Conservation (phyloP, 2,888 invertebrate species). For the Tetrapedia diversipes region DNA sequence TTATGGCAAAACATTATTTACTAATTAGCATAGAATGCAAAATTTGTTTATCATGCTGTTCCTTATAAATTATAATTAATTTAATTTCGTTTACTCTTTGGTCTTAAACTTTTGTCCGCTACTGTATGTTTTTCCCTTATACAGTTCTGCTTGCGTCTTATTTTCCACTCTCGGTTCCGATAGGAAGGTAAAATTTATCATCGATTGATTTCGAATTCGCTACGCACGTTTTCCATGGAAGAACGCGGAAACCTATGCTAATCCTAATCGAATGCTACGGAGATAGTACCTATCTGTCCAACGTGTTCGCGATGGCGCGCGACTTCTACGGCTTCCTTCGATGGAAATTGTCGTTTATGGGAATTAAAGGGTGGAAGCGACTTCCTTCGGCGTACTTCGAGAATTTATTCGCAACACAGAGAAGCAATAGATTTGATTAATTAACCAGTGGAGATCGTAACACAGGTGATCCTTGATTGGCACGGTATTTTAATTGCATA, state of each 20-base stretch:
- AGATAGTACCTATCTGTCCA: conserved; percentile 40
- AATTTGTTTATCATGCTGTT: too few species aligned
- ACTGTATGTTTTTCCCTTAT: too few species aligned
- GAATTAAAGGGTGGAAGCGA: conserved; percentile 32
- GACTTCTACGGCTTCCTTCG: conserved; percentile 51
- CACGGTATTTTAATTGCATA: too few species aligned
- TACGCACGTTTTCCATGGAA: conserved; percentile 33
- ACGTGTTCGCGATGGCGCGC: conserved; percentile 25
- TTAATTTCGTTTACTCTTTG: too few species aligned
- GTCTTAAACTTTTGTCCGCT: too few species aligned
- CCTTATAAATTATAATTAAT: too few species aligned
- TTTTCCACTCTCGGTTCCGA: background rate
- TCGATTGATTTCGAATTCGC: conserved; percentile 48
- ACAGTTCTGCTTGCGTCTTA: background rate
- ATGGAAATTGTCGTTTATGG: conserved; percentile 59
- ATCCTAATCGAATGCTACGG: conserved; percentile 58
- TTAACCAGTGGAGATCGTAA: background rate
- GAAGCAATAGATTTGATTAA: too few species aligned
- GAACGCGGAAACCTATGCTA: conserved; percentile 66
- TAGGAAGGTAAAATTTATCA: conserved; percentile 46
- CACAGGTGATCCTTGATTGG: too few species aligned
- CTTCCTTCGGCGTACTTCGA: background rate
- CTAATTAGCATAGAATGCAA: too few species aligned
- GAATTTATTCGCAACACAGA: background rate
- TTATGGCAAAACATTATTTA: too few species aligned